phyloP scores from a whole-genome alignment of 1,140 invertebrate species.

The Dinoponera quadriceps region DNA sequence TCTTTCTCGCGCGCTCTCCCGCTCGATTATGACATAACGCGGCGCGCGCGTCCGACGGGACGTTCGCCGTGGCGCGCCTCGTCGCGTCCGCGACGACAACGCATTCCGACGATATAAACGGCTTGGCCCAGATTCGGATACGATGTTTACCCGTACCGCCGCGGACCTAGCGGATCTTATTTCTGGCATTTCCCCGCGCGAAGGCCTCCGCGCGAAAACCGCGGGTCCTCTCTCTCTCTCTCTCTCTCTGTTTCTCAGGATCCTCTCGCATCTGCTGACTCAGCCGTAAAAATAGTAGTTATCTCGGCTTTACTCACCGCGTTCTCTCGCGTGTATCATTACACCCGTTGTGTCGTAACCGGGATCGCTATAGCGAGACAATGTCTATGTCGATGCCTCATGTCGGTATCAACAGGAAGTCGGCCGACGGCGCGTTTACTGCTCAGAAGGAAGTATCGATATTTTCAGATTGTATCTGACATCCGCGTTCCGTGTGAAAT shows the following conservation, averaged over 20 bases:
- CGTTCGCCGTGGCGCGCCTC: constrained; percentile 25
- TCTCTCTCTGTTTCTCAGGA: neutral
- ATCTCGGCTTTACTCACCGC: constrained; percentile 21
- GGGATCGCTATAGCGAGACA: constrained; percentile 3
- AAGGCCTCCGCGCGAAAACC: constrained; percentile 70
- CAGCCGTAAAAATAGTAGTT: constrained; percentile 47
- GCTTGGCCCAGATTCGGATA: constrained; percentile 77
- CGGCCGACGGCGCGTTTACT: neutral
- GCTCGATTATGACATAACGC: constrained; percentile 66
- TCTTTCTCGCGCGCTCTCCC: too few relatives aligned
- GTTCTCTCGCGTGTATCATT: constrained; percentile 14
- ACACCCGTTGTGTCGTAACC: constrained; percentile 37
- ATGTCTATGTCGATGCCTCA: neutral
- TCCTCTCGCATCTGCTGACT: constrained; percentile 36
- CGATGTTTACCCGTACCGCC: constrained; percentile 69
- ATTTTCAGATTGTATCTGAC: constrained; percentile 12
- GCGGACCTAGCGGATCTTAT: constrained; percentile 74
- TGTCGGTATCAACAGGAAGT: constrained; percentile 11
- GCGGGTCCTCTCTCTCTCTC: constrained; percentile 30
- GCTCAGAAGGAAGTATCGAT: constrained; percentile 3
- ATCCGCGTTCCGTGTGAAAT: neutral
- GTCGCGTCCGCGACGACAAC: constrained; percentile 68
- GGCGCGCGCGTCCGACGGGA: constrained; percentile 12
- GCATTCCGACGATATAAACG: constrained; percentile 76
- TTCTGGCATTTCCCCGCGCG: constrained; percentile 74